A percentile compares a stretch with the other conserved stretches of the same genome.
These are phyloP conservation scores for Drosophila subsilvestris DNA, from an alignment of 2,888 invertebrate species.

Conservation along the genomic window DNA sequence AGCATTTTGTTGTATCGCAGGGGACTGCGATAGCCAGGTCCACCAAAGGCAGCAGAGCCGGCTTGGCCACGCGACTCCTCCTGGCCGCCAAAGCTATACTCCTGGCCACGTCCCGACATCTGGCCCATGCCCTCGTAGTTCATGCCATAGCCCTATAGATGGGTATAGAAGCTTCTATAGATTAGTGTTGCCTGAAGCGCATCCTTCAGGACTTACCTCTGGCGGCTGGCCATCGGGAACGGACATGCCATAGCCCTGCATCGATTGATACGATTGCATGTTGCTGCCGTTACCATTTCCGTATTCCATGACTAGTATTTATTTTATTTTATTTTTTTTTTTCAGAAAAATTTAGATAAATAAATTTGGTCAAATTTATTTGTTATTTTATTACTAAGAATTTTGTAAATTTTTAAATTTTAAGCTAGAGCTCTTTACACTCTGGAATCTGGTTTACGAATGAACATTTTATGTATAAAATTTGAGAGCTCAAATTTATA, in stretches of 20 bases:
- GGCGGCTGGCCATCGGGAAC: conserved; percentile 49
- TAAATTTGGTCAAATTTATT: conserved; percentile 11
- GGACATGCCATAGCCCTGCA: conserved; percentile 57
- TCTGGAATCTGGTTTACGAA: conserved; percentile 53
- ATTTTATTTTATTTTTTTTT: neutral
- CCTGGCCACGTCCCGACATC: conserved; percentile 10
- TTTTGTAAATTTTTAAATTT: conserved; percentile 10
- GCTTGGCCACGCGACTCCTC: conserved; percentile 51
- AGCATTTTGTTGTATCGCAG: conserved; percentile 60
- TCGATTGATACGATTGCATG: conserved; percentile 43
- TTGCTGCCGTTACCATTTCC: conserved; percentile 39
- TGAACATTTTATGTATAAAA: conserved; percentile 1
- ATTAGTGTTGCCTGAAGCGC: no score
- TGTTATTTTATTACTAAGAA: conserved; percentile 10
- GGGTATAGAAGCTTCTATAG: neutral
- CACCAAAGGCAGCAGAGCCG: conserved; percentile 56
- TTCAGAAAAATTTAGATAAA: conserved; percentile 3
- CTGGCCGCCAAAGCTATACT: conserved; percentile 42
- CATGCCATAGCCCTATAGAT: conserved; percentile 24
- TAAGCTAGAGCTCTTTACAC: conserved; percentile 29
- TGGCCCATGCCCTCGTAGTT: conserved; percentile 22
- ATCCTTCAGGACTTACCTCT: conserved; percentile 34
- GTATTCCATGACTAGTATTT: conserved; percentile 54
- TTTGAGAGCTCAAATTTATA: neutral
- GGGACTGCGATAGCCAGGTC: conserved; percentile 66